Base-by-base conservation (phyloP, 2,888 invertebrate species). In the Ellobium chinense region DNA sequence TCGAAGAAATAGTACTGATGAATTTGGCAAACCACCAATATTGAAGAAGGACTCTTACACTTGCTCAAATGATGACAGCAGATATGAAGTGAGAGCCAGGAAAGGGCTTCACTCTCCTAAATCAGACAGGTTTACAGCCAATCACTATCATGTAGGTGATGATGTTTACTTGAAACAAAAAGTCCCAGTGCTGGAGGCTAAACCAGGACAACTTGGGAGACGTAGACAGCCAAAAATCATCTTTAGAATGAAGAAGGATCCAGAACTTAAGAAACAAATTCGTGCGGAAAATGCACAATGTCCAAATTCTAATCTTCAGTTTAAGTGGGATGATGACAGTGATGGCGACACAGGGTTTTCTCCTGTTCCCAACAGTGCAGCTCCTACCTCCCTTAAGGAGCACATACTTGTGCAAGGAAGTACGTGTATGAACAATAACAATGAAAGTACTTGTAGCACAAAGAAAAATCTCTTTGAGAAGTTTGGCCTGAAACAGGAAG, bases 221-320 rank as follows among this genome's bases (percentile, higher is more conserved):
- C 56, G 83, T 36, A 84, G 84, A 58, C 83, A 87, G 68, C 88
- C 88, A 12, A 87, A 87, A 73, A 82, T 88, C 27, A 89, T 88
- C 14, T 87, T 89, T 24, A 85, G 86, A 37, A 87, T 88, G 86
- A 86, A 84, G 12, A 80, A 83, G 54, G 87, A 89, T 70, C 87
- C 87, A 18, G 85, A 87, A 5, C 78, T 88, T 12, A 81, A 87
- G 79, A 84, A 87, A 66, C 84, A 87, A 66, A 78, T 87, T 18
- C 78, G 82, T 24, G 81, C 72, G 46, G 85, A 85, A 58, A 83
- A 46, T 46, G 68, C 74, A 21, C 74, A 75, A 29, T 68, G 69
- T 66, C 80, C 80, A 1, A 79, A 79, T 31, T 72, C 79, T 29
- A 69, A 80, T 37, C 62, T 80, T 1, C 74, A 75, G 75, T 87